A percentile compares a stretch with the other conserved stretches of the same genome.
These are phyloP conservation scores for Dryobotodes eremita DNA, from an alignment of 2,888 invertebrate genomes.

Conservation along the genomic window DNA sequence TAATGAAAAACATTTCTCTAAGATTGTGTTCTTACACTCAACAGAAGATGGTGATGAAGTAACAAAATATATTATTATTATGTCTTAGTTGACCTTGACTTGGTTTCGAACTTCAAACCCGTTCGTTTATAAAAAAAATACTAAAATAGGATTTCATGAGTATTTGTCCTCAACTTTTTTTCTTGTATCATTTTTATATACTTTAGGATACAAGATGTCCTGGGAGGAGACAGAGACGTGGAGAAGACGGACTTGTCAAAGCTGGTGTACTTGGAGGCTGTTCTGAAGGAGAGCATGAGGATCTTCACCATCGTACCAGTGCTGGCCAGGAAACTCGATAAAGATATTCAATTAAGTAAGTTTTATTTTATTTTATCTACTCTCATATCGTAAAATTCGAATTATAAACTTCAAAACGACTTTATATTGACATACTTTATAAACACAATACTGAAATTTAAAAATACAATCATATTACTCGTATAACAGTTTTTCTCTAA, in stretches of 20 bases:
- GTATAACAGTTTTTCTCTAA: too few relatives aligned
- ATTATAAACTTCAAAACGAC: too few relatives aligned
- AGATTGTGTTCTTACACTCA: background rate
- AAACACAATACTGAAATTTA: too few relatives aligned
- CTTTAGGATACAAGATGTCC: conserved; percentile 74
- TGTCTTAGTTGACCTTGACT: background rate
- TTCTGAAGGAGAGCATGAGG: conserved; percentile 82
- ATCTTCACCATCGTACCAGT: conserved; percentile 80
- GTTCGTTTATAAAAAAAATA: background rate
- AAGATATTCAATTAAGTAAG: conserved; percentile 81
- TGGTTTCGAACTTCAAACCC: background rate
- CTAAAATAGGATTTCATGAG: background rate
- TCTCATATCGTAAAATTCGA: too few relatives aligned
- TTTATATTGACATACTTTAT: too few relatives aligned
- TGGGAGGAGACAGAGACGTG: conserved; percentile 78
- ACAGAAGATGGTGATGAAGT: background rate
- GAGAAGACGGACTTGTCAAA: conserved; percentile 79
- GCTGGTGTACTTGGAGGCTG: conserved; percentile 81
- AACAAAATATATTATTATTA: background rate
- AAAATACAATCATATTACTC: too few relatives aligned
- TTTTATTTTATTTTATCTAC: conserved; percentile 19
- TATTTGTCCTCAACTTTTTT: background rate
- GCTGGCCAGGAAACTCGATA: conserved; percentile 76
- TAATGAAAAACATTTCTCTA: background rate
- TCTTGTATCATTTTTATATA: background rate